Evolutionary conservation across 92 coral and sea anemone species (phyloP), one percentile per base, ranked within the genome.

Genomic region (Parazoanthus atlanticus): DNA sequence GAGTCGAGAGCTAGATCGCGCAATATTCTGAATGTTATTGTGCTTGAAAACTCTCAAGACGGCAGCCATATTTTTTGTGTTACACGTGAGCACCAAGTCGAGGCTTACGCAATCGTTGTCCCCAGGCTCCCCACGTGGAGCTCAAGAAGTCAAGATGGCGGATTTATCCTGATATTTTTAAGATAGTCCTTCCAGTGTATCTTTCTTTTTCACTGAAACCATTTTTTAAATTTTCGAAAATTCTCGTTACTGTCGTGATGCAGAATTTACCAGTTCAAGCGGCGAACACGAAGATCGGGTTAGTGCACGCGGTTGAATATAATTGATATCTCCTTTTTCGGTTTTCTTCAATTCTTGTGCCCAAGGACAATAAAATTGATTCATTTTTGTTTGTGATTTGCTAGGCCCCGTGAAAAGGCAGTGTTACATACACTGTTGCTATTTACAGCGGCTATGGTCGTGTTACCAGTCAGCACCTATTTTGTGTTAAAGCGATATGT

Each of bases 341-440:
- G 3, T 13, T 11, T 49, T 49, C 49, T 43, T n/a, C n/a, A n/a
- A n/a, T n/a, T n/a, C n/a, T n/a, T 43, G 8, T 43, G 38, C 38
- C 38, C 38, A 36, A 36, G 38, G 38, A 3, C 38, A 34, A 34
- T 3, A 32, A 86, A 29, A 25, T 52, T 0, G 54, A 72, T 77
- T 56, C 30, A 34, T 61, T 46, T 38, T 15, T 12, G 29, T 81
- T 74, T 70, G 52, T 78, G 23, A 2, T 34, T 56, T 80, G 43
- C n/a, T 84, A 96, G 99, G 58, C 98, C 99, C 10, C 93, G 96
- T 31, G 99, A 96, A 79, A 91, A 81, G 78, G 80, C 93, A 54
- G 99, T 95, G 52, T 89, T 96, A 29, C 82, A 85, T 58, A 95
- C 96, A 49, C 90, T 96, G 26, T 28, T 96, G 86, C 89, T 93